A percentile compares a stretch with the other conserved stretches of the same genome.
phyloP scores from a whole-genome alignment of 2,888 invertebrate genomes.

The Eristalinus sepulchralis region DNA sequence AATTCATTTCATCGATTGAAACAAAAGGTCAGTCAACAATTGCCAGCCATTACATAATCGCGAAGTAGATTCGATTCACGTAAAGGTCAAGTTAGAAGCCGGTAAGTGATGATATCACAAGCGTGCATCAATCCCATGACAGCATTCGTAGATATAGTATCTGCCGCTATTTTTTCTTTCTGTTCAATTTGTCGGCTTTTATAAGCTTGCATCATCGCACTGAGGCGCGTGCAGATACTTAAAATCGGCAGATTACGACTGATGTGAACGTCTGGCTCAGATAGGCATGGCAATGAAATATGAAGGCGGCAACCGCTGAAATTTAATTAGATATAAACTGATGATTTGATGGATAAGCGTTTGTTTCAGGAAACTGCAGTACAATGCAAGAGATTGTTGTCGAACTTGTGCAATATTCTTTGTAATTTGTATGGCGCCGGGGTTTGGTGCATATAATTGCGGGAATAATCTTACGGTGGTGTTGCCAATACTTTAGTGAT shows the following conservation, averaged over 20 bases:
- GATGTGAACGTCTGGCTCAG: neutral
- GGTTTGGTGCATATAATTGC: neutral
- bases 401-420: neutral
- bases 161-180: neutral
- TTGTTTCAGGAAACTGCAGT: neutral
- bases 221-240: neutral
- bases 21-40: constrained; percentile 9
- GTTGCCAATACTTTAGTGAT: neutral
- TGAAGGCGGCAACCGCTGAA: neutral
- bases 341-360: neutral
- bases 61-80: neutral
- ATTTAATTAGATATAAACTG: neutral
- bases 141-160: neutral
- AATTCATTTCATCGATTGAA: neutral
- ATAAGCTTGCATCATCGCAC: neutral
- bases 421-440: neutral
- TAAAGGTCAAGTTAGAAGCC: constrained; percentile 9
- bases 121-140: constrained; percentile 24
- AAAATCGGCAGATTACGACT: too few relatives aligned
- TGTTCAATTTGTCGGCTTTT: neutral
- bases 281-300: neutral
- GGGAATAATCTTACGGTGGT: neutral
- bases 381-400: neutral
- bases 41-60: neutral
- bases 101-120: constrained; percentile 5